Base-by-base conservation (phyloP, 1,140 invertebrate genomes). In the Pseudomyrmex gracilis region DNA sequence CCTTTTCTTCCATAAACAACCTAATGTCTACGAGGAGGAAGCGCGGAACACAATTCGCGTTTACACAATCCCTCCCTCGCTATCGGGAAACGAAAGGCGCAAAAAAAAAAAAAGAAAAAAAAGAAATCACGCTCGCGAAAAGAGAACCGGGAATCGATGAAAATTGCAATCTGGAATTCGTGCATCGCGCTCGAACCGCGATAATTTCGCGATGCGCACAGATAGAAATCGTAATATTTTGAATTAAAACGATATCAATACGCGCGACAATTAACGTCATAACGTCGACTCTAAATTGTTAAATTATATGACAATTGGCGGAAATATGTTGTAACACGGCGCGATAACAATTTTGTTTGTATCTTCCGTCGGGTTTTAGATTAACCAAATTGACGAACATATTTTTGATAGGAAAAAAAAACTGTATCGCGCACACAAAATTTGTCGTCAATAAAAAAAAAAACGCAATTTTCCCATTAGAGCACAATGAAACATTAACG, bases 241-340 rank as follows among this genome's bases (percentile, higher is more conserved):
- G 53, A 70, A 8, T 49, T 78, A 58, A 49, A 77, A 9, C 20
- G 51, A 68, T 68, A 78, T 78, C 66, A 68, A 68, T 67, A 47
- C 61, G 13, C 8, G 34, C 51, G 66, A 34, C 17, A 34, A 68
- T 68, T 51, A 51, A 34, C 17, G 45, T 51, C 12, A 3, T 13
- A 68, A 24, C 20, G 47, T 68, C 49, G 66, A 55, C 20, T 45
- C 53, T 58, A 78, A 70, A 78, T 78, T 70, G 64, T 57, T 47
- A 68, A 78, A 78, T 78, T 78, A 78, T 17, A 2, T 55, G 51
- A 57, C 51, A 60, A 70, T 47, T 70, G 49, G 15, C 17, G 34
- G 20, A 22, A 78, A 57, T 68, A 45, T 68, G 51, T 13, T 20
- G 61, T 45, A 43, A 68, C 34, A 34, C 34, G 15, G 51, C 51